Conservation (phyloP, 2,888 invertebrate genomes). For the Pelosia muscerda region DNA sequence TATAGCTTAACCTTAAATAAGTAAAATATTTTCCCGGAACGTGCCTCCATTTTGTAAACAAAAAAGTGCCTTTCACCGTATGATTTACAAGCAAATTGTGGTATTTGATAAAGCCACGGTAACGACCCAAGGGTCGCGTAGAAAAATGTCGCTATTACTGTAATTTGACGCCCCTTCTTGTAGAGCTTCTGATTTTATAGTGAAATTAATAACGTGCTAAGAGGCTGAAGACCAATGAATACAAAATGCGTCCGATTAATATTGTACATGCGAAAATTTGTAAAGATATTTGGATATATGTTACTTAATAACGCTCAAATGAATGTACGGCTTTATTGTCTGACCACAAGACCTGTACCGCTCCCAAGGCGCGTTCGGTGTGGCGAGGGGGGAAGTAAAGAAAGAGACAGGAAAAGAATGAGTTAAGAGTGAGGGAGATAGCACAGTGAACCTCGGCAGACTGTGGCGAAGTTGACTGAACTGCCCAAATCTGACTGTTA, state of each 20-base stretch:
- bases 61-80: conserved; percentile 20
- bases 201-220: conserved; percentile 5
- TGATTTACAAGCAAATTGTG: conserved; percentile 40
- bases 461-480: no score
- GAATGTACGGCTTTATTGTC: no score
- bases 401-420: no score
- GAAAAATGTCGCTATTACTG: conserved; percentile 37
- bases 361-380: no score
- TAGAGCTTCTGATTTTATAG: neutral
- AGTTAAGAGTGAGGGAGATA: no score
- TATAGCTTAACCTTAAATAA: conserved; percentile 9
- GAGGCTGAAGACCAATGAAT: neutral
- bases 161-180: conserved; percentile 35
- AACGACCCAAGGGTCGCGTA: conserved; percentile 28
- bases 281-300: no score
- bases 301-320: no score
- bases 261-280: neutral
- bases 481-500: no score
- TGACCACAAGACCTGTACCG: no score
- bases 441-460: no score
- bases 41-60: conserved; percentile 19
- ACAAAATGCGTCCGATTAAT: neutral
- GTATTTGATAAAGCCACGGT: conserved; percentile 43
- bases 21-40: conserved; percentile 13
- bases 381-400: no score